Evolutionary conservation across 2,797 vertebrate genomes (phyloP), one percentile per base, ranked within the genome.

Genomic region (Heteromormyrus szaboi): DNA sequence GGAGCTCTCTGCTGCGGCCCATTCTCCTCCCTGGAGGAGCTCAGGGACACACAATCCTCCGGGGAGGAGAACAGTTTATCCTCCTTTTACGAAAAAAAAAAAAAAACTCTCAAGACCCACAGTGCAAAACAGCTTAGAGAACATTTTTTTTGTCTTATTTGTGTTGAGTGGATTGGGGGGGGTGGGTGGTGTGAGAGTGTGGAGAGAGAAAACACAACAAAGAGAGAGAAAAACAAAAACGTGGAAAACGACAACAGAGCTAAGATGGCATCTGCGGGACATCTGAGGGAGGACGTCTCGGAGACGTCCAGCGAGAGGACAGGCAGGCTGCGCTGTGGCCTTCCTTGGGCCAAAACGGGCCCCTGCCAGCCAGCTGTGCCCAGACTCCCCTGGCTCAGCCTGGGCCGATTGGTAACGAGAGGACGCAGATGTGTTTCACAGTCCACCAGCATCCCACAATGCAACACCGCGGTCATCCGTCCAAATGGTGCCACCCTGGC

Each of bases 31-130:
- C 96, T 96, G 94, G 95, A 97, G 96, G 96, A 96, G 95, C 96
- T 95, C 94, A 93, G 96, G 96, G 96, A 96, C 95, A 94, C 94
- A 94, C 93, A 96, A 96, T 95, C 95, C 96, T 96, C 96, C 90
- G 92, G 96, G 96, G 96, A 96, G 96, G 95, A 96, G 95, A 97
- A 96, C 96, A 96, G 96, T 97, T 97, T 97, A 97, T 97, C 95
- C 96, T 96, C 95, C 96, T 95, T 87, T 95, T 95, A 53, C 88
- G 33, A n/a, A 59, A 86, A 62, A 88, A 90, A 90, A n/a, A 25
- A 25, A 89, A 88, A 87, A 87, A 85, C 54, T 87, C 85, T 88
- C 29, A 62, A 62, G 89, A 68, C 88, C 85, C 56, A 56, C 56
- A 87, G 72, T 88, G 88, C 76, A 88, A 84, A 83, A 54, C 88